Conservation (phyloP, 1,140 invertebrate species). For the Drosophila subobscura region DNA sequence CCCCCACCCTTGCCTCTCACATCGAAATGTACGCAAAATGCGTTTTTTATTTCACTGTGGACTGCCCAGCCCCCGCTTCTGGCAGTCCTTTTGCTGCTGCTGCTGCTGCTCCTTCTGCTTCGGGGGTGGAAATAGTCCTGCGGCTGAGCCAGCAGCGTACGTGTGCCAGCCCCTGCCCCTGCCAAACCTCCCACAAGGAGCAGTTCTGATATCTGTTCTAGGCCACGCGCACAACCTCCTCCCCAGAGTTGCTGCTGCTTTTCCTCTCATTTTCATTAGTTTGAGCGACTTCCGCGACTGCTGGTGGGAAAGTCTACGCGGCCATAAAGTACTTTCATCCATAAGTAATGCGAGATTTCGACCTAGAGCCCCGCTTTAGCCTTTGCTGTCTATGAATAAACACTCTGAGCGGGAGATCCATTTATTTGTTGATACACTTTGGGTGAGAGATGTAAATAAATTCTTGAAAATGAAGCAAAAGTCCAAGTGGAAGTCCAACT, state of each 20-base stretch:
- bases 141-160: slow-evolving; percentile 27
- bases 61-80: background rate
- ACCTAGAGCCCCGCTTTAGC: too few relatives aligned
- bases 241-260: background rate
- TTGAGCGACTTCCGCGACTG: slow-evolving; percentile 31
- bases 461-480: too few relatives aligned
- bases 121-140: too few relatives aligned
- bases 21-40: slow-evolving; percentile 78
- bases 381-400: background rate
- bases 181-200: background rate
- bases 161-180: slow-evolving; percentile 30
- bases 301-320: too few relatives aligned
- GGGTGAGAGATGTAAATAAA: too few relatives aligned
- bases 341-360: slow-evolving; percentile 11
- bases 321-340: slow-evolving; percentile 1
- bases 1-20: slow-evolving; percentile 45
- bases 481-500: too few relatives aligned
- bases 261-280: slow-evolving; percentile 56
- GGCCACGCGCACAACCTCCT: background rate
- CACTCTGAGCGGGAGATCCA: background rate
- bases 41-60: slow-evolving; percentile 64
- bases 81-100: background rate
- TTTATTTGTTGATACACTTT: background rate
- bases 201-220: slow-evolving; percentile 33
- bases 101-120: too few relatives aligned